phyloP scores from a whole-genome alignment of 2,888 invertebrate genomes.

The Erebia palarica region DNA sequence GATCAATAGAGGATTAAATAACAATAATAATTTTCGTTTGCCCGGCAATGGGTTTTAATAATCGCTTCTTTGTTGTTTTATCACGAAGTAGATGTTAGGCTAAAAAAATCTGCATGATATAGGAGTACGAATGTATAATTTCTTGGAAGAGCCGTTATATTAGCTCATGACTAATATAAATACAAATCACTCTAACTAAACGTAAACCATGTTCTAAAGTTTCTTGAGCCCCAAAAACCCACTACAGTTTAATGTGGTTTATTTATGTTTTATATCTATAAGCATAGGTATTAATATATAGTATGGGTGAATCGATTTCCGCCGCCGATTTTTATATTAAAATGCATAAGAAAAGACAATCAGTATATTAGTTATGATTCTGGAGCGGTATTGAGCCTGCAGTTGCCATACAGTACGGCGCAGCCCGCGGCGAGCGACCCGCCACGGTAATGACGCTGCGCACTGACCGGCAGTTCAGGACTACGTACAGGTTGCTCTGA shows the following conservation, averaged over 20 bases:
- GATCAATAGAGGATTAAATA: slow-evolving; percentile 45
- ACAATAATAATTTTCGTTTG: slow-evolving; percentile 40
- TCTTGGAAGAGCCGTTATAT: too few species aligned
- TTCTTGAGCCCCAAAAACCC: too few species aligned
- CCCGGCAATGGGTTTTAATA: slow-evolving; percentile 26
- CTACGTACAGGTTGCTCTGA: slow-evolving; percentile 7
- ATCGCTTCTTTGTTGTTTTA: slow-evolving; percentile 27
- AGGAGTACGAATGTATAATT: too few species aligned
- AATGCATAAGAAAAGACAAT: slow-evolving; percentile 19
- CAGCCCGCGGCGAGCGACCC: slow-evolving; percentile 47
- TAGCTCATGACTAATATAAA: too few species aligned
- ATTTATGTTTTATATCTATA: too few species aligned
- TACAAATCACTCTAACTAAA: too few species aligned
- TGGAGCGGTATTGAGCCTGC: slow-evolving; percentile 19
- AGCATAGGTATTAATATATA: too few species aligned
- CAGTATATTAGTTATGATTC: slow-evolving; percentile 22
- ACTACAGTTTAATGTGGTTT: too few species aligned
- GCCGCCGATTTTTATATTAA: not conserved
- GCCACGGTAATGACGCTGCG: slow-evolving; percentile 57
- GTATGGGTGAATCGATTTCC: not conserved
- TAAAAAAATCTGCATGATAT: not conserved
- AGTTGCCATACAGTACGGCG: slow-evolving; percentile 36
- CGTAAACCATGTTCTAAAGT: too few species aligned
- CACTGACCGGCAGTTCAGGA: slow-evolving; percentile 22
- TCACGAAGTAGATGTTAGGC: slow-evolving; percentile 6